Evolutionary conservation across 2,888 invertebrate genomes (phyloP), one percentile per base, ranked within the genome.

Genomic region (Notocelia uddmanniana): DNA sequence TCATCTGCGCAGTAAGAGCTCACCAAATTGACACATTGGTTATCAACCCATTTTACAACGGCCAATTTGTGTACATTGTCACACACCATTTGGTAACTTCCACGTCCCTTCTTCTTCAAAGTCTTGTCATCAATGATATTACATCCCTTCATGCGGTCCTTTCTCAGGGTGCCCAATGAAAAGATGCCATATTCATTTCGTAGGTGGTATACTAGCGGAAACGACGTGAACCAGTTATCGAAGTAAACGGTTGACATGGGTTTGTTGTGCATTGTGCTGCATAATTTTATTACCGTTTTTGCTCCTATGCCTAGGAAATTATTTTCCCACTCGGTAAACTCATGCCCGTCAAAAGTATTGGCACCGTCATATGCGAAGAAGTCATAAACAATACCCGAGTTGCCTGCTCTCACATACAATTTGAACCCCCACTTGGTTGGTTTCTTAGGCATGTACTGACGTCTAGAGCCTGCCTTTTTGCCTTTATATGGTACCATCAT

Each of bases 401-500:
- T n/a, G n/a, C n/a, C n/a, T n/a, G n/a, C n/a, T n/a, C n/a, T 54
- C 23, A 76, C 74, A n/a, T 73, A 57, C 59, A 72, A 69, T 60
- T 74, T 73, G 37, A 76, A 76, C 0, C 69, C 73, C 74, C 74
- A 71, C 54, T 74, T 72, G 19, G 64, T 50, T 10, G 73, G 62
- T 55, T 71, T 67, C n/a, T 71, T 50, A 55, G 74, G 68, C 21
- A 54, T 70, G 60, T 74, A 73, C 68, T 76, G 75, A 58, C 54
- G 70, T 57, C 75, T 64, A 48, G 50, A 69, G n/a, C 74, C 74
- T 37, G 64, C 74, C 63, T 69, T 74, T 68, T 73, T 75, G 9
- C 74, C 74, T 74, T 75, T 70, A 48, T 73, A 73, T 9, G 74
- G 74, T 50, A 76, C 74, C 58, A 75, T 75, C 73, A 75, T 76